Base-by-base conservation (phyloP, 2,888 invertebrate species). In the Hoplodrina ambigua region DNA sequence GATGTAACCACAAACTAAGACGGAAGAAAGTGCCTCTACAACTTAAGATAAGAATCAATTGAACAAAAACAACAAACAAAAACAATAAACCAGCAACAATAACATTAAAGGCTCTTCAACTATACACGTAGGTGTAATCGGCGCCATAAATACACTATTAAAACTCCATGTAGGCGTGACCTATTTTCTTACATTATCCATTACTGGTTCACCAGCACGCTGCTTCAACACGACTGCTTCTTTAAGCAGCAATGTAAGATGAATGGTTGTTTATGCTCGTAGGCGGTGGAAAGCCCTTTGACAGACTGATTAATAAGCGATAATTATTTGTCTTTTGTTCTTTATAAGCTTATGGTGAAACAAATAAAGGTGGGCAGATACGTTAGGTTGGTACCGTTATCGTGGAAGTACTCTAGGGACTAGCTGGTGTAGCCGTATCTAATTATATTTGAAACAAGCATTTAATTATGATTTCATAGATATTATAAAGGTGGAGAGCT, bases 51-150 rank as follows among this genome's bases (percentile, higher is more conserved):
- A 54, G 20, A 54, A 20, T 15, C 4, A 13, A 10, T 41, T 13
- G n/a, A 70, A 37, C 17, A 52, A 25, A 41, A 44, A 50, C 17
- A 25, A 58, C 49, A 68, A 67, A 75, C 44, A 69, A 69, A 72
- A 68, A 72, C 71, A 71, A 75, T 63, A 30, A 69, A 71, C 46
- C 46, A 54, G n/a, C 15, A 58, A 72, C 76, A 59, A 80, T 65
- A 65, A 63, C 56, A 73, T 70, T 59, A 64, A 77, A 80, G 56
- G 66, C 69, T 77, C 66, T 69, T 62, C 57, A 75, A 58, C 59
- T 63, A 76, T 56, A 53, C 33, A 25, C 75, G 90, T 92, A 86
- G 91, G 91, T 85, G 89, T 80, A 59, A 69, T 74, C 70, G 89
- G 88, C 88, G 88, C 89, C 89, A 80, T 85, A 81, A 70, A 72